Percentiles rank a stretch among this genome's conserved stretches.
phyloP scores from a whole-genome alignment of 1,140 invertebrate genomes.

The Heliconius congener region DNA sequence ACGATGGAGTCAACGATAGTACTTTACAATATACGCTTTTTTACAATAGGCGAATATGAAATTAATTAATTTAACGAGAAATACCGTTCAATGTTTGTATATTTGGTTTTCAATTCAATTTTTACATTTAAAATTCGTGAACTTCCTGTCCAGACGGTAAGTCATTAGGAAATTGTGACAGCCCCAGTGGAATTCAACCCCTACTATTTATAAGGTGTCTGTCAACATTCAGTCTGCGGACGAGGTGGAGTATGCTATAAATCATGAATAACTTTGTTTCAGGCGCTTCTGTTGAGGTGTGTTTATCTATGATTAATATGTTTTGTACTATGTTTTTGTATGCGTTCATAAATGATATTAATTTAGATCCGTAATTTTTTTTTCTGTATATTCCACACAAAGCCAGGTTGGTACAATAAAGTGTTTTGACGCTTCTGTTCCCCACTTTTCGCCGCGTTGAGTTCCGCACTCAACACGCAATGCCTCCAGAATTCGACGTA shows the following conservation, averaged over 20 bases:
- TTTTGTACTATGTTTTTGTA: neutral
- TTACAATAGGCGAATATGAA: neutral
- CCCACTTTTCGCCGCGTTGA: too few species aligned
- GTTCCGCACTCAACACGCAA: too few species aligned
- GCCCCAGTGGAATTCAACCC: constrained; percentile 1
- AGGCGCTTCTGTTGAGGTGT: neutral
- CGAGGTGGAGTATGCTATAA: constrained; percentile 6
- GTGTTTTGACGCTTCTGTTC: too few species aligned
- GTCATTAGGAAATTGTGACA: neutral
- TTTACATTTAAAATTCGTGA: neutral
- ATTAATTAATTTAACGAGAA: neutral
- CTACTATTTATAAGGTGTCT: constrained; percentile 14
- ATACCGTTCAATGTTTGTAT: neutral
- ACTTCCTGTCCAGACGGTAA: neutral
- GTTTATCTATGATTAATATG: neutral
- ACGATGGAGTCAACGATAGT: neutral
- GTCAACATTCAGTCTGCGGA: neutral
- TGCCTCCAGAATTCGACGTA: too few species aligned
- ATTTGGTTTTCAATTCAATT: neutral
- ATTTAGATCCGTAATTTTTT: too few species aligned
- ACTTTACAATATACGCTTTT: neutral
- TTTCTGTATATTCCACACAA: too few species aligned
- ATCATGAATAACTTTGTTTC: neutral
- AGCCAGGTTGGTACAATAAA: too few species aligned
- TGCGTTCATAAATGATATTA: too few species aligned